These are phyloP conservation scores for Chaenodraco wilsoni DNA, from an alignment of 2,797 vertebrate genomes.

Conservation along the genomic window DNA sequence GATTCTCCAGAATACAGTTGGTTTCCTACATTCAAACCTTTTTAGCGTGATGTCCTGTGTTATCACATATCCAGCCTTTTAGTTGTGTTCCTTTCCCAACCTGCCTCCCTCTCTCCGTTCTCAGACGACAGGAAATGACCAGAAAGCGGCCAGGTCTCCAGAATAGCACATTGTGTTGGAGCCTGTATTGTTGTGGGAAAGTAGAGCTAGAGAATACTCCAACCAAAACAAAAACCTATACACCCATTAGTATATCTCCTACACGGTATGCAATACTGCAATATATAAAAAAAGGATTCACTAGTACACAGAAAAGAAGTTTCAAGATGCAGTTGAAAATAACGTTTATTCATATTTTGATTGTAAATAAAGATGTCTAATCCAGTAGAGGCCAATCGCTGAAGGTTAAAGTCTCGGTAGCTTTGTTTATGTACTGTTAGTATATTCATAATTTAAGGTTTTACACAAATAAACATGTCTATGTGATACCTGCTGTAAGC, in stretches of 20 bases:
- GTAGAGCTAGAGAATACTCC: constrained; percentile 49
- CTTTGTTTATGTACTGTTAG: not conserved
- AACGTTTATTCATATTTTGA: not conserved
- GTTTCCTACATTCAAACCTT: constrained; percentile 26
- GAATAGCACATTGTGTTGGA: constrained; percentile 81
- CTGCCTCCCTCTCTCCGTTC: constrained; percentile 54
- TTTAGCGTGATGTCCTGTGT: constrained; percentile 6
- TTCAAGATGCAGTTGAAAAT: not conserved
- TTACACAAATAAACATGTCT: not conserved
- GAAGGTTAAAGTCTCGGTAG: constrained; percentile 3
- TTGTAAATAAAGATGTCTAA: not conserved
- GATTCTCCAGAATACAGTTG: not conserved
- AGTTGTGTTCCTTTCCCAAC: constrained; percentile 43
- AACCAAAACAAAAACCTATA: constrained; percentile 60
- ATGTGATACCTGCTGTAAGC: not conserved
- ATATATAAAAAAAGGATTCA: constrained; percentile 20
- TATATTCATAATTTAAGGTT: not conserved
- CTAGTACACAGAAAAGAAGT: not conserved
- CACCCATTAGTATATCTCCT: constrained; percentile 28
- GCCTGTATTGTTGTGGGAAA: constrained; percentile 78
- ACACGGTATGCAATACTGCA: not conserved
- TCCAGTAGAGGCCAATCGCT: constrained; percentile 11
- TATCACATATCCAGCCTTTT: constrained; percentile 40
- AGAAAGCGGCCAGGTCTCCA: constrained; percentile 69
- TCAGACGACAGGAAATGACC: constrained; percentile 78